Percentiles rank a stretch among this genome's conserved stretches.
Conservation (phyloP, 1,140 invertebrate genomes). For the Brachionus asplanchnoidis region DNA sequence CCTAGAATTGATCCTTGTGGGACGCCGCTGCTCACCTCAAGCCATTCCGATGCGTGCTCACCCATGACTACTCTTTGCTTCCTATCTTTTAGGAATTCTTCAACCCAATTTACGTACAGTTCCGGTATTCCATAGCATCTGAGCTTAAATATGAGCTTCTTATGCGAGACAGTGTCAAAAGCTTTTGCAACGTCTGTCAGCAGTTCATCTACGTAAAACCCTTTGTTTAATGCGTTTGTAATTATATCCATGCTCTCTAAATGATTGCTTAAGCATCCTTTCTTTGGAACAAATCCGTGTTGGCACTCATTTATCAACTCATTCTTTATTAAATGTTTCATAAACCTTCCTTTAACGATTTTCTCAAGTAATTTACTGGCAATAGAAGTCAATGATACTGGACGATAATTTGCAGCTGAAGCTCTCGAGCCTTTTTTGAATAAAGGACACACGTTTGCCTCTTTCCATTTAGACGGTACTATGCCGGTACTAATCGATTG, state of each 20-base stretch:
- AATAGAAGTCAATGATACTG: neutral
- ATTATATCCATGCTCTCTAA: neutral
- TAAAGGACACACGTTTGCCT: neutral
- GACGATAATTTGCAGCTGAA: slow-evolving; percentile 1
- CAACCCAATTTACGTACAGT: slow-evolving; percentile 42
- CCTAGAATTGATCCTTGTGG: slow-evolving; percentile 45
- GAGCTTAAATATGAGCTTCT: slow-evolving; percentile 41
- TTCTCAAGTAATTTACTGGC: neutral
- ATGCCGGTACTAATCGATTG: neutral
- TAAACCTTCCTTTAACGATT: neutral
- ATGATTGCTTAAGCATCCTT: neutral
- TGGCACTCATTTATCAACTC: neutral
- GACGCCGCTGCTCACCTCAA: slow-evolving; percentile 43
- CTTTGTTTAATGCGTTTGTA: neutral
- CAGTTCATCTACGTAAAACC: slow-evolving; percentile 35
- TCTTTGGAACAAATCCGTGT: neutral
- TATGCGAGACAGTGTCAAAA: too few relatives aligned
- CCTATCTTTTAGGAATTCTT: slow-evolving; percentile 39
- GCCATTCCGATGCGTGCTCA: slow-evolving; percentile 34
- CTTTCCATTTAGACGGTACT: neutral
- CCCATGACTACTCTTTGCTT: slow-evolving; percentile 43
- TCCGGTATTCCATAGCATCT: slow-evolving; percentile 30
- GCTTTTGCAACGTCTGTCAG: slow-evolving; percentile 44
- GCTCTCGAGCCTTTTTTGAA: neutral
- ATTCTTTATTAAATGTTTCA: neutral